Conservation (phyloP, 2,113 vertebrate species). For the cat (Felis catus) region DNA sequence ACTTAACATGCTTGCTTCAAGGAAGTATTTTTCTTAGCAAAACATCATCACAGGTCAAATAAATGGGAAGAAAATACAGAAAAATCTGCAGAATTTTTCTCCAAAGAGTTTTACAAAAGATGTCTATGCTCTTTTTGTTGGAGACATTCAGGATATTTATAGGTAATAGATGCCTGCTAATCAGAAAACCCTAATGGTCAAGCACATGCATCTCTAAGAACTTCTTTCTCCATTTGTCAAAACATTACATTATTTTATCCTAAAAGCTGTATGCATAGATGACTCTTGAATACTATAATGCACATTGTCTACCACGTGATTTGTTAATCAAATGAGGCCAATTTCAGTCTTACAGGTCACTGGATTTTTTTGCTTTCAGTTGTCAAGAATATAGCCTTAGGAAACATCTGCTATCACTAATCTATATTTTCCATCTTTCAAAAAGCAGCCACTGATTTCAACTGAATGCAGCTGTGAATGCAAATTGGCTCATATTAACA, state of each 20-base stretch:
- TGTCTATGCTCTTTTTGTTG: not conserved
- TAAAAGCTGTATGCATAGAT: not conserved
- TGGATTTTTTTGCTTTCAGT: not conserved
- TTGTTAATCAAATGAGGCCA: conserved; percentile 39
- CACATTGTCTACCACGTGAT: not conserved
- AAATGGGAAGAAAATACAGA: not conserved
- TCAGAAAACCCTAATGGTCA: not conserved
- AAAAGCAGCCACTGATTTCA: conserved; percentile 14
- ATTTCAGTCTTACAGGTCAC: not conserved
- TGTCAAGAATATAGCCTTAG: conserved; percentile 20
- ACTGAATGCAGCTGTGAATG: not conserved
- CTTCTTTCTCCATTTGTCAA: not conserved
- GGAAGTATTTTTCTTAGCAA: not conserved
- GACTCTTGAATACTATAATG: not conserved
- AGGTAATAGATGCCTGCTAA: not conserved
- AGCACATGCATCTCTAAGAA: conserved; percentile 16
- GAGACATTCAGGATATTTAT: conserved; percentile 14
- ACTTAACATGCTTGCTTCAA: conserved; percentile 34
- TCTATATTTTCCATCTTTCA: conserved; percentile 41
- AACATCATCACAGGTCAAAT: conserved; percentile 20
- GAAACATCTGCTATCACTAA: conserved; percentile 21
- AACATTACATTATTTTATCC: not conserved
- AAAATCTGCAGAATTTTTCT: not conserved
- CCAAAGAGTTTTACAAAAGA: not conserved
- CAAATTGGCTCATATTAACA: conserved; percentile 5